Evolutionary conservation across 2,797 vertebrate species (phyloP).

Genomic region (Pagetopsis macropterus): DNA sequence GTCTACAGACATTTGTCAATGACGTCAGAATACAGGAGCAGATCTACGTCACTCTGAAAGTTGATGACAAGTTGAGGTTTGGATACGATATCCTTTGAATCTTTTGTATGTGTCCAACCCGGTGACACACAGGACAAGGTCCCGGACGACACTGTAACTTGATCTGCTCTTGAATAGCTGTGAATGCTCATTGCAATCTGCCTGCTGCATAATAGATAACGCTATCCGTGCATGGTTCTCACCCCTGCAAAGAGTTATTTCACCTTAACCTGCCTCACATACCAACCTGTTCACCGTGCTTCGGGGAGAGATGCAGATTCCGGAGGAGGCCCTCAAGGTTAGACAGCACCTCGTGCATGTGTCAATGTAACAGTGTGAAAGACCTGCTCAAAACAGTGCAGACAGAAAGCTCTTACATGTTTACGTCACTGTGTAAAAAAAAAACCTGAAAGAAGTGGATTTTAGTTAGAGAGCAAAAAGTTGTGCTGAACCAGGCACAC

Average conservation of each 20-base stretch:
- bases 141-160: slow-evolving; percentile 53
- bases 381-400: neutral
- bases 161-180: slow-evolving; percentile 53
- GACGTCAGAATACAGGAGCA: slow-evolving; percentile 95
- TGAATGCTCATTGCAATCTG: slow-evolving; percentile 49
- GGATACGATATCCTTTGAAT: slow-evolving; percentile 97
- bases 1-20: slow-evolving; percentile 94
- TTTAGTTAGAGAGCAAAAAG: slow-evolving; percentile 22
- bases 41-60: slow-evolving; percentile 93
- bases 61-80: slow-evolving; percentile 96
- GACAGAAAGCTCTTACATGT: slow-evolving; percentile 9
- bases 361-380: neutral
- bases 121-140: slow-evolving; percentile 30
- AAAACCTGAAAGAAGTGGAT: slow-evolving; percentile 6
- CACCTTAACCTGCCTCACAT: slow-evolving; percentile 92
- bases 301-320: slow-evolving; percentile 93
- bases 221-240: slow-evolving; percentile 43
- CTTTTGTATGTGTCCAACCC: slow-evolving; percentile 2
- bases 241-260: slow-evolving; percentile 47
- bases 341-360: slow-evolving; percentile 38
- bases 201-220: slow-evolving; percentile 72
- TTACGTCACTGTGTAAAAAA: slow-evolving; percentile 20
- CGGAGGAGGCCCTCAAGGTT: slow-evolving; percentile 98
- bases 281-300: slow-evolving; percentile 96
- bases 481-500: slow-evolving; percentile 51